Evolutionary conservation across 2,888 invertebrate genomes (phyloP).

Genomic region (Xestia ashworthii): DNA sequence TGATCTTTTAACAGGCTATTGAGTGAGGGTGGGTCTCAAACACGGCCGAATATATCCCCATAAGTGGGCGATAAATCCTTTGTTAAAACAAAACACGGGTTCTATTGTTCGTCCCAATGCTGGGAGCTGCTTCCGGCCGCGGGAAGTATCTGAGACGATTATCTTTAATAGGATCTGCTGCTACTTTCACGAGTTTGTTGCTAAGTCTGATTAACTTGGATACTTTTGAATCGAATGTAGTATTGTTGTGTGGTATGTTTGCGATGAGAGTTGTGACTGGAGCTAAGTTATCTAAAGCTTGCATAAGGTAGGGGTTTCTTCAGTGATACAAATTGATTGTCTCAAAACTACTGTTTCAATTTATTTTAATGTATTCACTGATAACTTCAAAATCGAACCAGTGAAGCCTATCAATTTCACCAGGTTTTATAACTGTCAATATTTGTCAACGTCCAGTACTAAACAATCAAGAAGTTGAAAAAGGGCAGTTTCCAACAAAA

Average conservation of each 20-base stretch:
- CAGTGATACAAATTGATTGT: neutral
- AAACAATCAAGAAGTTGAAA: neutral
- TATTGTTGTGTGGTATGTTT: constrained; percentile 14
- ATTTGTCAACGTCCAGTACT: neutral
- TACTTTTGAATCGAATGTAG: constrained; percentile 54
- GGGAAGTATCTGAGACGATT: constrained; percentile 67
- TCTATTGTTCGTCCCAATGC: constrained; percentile 58
- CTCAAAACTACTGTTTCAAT: neutral
- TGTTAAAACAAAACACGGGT: constrained; percentile 67
- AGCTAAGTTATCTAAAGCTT: neutral
- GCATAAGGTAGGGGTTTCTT: neutral
- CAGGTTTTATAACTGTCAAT: neutral
- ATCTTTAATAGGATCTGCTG: constrained; percentile 72
- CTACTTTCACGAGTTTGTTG: constrained; percentile 60
- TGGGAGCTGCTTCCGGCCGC: constrained; percentile 45
- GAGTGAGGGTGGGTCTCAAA: constrained; percentile 52
- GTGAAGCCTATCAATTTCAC: constrained; percentile 12
- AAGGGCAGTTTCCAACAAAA: neutral
- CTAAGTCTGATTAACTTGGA: constrained; percentile 67
- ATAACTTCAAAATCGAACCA: constrained; percentile 7
- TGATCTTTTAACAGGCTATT: constrained; percentile 64
- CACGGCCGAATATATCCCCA: constrained; percentile 58
- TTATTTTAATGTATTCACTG: too few relatives aligned
- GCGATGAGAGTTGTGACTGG: neutral
- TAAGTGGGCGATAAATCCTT: constrained; percentile 70